Evolutionary conservation across 1,140 invertebrate genomes (phyloP).

Genomic region (Helicoverpa armigera): DNA sequence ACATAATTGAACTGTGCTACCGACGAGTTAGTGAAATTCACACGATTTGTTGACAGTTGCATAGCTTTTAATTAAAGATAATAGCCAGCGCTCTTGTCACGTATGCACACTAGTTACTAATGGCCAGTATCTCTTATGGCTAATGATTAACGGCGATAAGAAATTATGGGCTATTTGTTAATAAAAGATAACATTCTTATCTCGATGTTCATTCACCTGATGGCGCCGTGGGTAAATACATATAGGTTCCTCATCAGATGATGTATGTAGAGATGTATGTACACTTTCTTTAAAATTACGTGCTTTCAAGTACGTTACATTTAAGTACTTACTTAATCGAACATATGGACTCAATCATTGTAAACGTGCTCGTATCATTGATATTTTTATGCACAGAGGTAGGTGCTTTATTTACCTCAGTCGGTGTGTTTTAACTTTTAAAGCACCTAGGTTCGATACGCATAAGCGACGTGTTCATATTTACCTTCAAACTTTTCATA

Average conservation of each 20-base stretch:
- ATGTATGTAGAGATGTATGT: background rate
- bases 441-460: no score
- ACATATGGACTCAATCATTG: no score
- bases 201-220: conserved; percentile 71
- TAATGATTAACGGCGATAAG: conserved; percentile 76
- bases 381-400: no score
- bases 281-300: no score
- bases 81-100: conserved; percentile 63
- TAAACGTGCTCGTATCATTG: no score
- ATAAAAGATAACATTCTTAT: conserved; percentile 73
- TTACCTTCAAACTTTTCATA: conserved; percentile 97
- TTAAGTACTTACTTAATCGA: no score
- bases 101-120: conserved; percentile 68
- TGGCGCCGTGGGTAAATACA: conserved; percentile 38
- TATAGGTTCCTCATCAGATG: background rate
- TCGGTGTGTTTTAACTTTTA: no score
- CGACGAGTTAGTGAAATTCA: conserved; percentile 75
- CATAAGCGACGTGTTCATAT: conserved; percentile 39
- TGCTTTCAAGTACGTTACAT: no score
- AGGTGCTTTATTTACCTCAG: no score
- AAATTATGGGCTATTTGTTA: conserved; percentile 67
- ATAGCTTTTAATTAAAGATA: conserved; percentile 60
- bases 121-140: conserved; percentile 65
- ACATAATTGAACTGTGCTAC: conserved; percentile 79
- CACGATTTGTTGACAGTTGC: conserved; percentile 76